Base-by-base conservation (phyloP, 2,888 invertebrate genomes). In the Pristionchus fissidentatus region DNA sequence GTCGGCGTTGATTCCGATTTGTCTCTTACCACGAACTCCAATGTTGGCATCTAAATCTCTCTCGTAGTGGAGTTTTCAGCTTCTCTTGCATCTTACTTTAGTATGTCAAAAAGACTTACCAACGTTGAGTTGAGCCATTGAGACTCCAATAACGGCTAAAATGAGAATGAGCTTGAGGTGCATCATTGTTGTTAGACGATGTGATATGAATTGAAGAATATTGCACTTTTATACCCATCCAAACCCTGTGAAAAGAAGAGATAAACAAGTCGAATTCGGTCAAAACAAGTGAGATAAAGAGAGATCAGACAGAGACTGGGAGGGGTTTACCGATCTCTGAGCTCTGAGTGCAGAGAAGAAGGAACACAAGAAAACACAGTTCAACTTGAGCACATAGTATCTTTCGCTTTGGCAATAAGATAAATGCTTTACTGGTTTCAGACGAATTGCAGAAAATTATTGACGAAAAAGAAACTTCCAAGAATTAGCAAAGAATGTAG, bases 261-360 rank as follows among this genome's bases (percentile, higher is more conserved):
- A 66, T 66, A 66, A 66, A 66, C 66, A 66, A 38, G 66, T 35
- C 66, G 66, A 66, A 66, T 66, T 66, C 66, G 66, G 66, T 35
- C 35, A 66, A 66, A 66, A 66, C 38, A n/a, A 8, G 66, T 66
- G 66, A n/a, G n/a, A n/a, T n/a, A n/a, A n/a, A n/a, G n/a, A 38
- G 66, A 66, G 66, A 38, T 66, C 66, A 66, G 66, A 1, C 15
- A 66, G 66, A 66, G 66, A 66, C 41, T 66, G 19, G 35, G 41
- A 22, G 38, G 41, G 35, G 66, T 38, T 7, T 13, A 66, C 3
- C n/a, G 66, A 66, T 35, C 35, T 38, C 19, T 26, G 66, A 66
- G n/a, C n/a, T n/a, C n/a, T n/a, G n/a, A n/a, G n/a, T n/a, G n/a
- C n/a, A n/a, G n/a, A n/a, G n/a, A n/a, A n/a, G n/a, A n/a, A n/a